A percentile compares a stretch with the other conserved stretches of the same genome.
Conservation (phyloP, 2,113 vertebrate species). For the Trogon surrucura region DNA sequence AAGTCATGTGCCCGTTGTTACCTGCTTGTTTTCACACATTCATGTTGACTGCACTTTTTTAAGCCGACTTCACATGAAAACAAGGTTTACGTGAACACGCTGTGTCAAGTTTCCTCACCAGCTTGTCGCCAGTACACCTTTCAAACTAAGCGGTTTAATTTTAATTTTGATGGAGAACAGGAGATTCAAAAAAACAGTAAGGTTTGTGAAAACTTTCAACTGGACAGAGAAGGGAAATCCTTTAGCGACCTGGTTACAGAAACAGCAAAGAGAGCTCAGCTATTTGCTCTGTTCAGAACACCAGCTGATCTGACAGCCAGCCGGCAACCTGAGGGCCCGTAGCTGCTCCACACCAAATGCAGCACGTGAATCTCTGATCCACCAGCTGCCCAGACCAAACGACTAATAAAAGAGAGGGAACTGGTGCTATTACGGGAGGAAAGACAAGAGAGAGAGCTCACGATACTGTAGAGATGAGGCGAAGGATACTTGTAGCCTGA, state of each 20-base stretch:
- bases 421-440: neutral
- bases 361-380: neutral
- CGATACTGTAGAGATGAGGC: neutral
- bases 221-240: neutral
- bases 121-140: neutral
- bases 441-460: neutral
- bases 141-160: neutral
- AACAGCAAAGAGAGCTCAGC: neutral
- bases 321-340: neutral
- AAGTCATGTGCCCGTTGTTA: slow-evolving; percentile 80
- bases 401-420: neutral
- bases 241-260: neutral
- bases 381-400: neutral
- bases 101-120: neutral
- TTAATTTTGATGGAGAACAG: neutral
- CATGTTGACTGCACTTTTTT: slow-evolving; percentile 35
- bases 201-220: neutral
- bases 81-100: neutral
- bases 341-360: neutral
- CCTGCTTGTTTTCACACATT: slow-evolving; percentile 80
- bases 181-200: neutral
- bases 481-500: neutral
- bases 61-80: neutral
- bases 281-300: neutral
- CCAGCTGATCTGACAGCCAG: neutral